Conservation (phyloP, 2,113 vertebrate genomes). For the Phaethon lepturus region DNA sequence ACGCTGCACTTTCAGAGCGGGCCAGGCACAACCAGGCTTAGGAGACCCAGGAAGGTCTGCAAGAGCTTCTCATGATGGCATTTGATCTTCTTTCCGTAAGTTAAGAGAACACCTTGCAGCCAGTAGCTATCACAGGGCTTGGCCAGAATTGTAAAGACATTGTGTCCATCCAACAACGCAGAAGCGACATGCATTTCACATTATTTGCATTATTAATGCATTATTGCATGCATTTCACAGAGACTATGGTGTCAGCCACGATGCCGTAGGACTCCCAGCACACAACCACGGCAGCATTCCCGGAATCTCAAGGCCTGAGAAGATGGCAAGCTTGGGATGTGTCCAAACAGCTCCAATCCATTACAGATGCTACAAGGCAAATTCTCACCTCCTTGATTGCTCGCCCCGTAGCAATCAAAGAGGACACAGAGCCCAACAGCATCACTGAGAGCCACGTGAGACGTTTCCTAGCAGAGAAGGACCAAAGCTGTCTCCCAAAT, state of each 20-base stretch:
- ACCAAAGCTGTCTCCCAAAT: neutral
- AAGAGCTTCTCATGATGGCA: neutral
- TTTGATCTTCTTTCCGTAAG: neutral
- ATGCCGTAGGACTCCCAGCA: neutral
- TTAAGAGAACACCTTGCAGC: neutral
- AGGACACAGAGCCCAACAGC: neutral
- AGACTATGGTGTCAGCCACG: neutral
- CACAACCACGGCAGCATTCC: neutral
- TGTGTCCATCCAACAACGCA: neutral
- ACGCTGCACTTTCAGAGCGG: neutral
- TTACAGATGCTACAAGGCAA: neutral
- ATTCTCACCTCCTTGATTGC: neutral
- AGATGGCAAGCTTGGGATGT: rapidly evolving
- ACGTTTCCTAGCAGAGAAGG: neutral
- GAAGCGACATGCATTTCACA: too few relatives aligned
- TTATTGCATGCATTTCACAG: neutral
- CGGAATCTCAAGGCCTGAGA: neutral
- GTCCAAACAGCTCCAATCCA: neutral
- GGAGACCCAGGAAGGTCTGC: neutral
- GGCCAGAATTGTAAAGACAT: neutral
- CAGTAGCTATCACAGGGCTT: neutral
- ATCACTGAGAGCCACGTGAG: neutral
- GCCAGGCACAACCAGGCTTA: neutral
- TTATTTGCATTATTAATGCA: too few relatives aligned
- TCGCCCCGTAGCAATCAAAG: neutral